These are phyloP conservation scores for Cyaniris semiargus DNA, from an alignment of 2,888 invertebrate genomes.

Conservation along the genomic window DNA sequence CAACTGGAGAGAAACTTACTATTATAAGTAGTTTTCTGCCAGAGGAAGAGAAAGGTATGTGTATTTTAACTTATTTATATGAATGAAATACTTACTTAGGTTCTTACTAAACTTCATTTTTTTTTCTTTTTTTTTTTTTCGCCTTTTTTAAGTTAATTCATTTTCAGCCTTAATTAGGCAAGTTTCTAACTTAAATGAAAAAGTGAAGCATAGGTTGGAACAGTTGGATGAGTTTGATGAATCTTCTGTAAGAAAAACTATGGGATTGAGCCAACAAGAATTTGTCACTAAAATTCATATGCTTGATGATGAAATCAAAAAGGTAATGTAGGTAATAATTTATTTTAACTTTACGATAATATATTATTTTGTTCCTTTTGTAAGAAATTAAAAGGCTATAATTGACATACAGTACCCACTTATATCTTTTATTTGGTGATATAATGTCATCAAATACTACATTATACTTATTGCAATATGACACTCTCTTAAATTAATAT, in stretches of 20 bases:
- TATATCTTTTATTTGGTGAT: too few relatives aligned
- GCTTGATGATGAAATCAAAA: conserved; percentile 93
- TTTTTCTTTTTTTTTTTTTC: conserved; percentile 49
- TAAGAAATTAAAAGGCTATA: not conserved
- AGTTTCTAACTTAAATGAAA: conserved; percentile 90
- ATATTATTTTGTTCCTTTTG: not conserved
- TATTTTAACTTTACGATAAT: not conserved
- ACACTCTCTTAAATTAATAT: not conserved
- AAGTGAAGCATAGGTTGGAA: conserved; percentile 93
- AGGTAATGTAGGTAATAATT: conserved; percentile 59
- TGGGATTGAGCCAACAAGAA: conserved; percentile 95
- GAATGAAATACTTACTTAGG: conserved; percentile 18
- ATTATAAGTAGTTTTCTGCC: conserved; percentile 93
- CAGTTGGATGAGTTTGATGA: conserved; percentile 98
- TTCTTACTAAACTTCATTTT: conserved; percentile 44
- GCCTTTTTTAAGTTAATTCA: conserved; percentile 70
- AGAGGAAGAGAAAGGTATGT: conserved; percentile 88
- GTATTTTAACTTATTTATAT: conserved; percentile 33
- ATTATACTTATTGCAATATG: too few relatives aligned
- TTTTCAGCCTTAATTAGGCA: conserved; percentile 88
- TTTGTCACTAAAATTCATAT: conserved; percentile 93
- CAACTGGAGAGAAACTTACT: conserved; percentile 95
- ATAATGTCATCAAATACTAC: too few relatives aligned
- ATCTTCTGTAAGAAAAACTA: conserved; percentile 90
- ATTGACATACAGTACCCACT: not conserved